phyloP scores from a whole-genome alignment of 2,797 vertebrate genomes.

The Coregonus suidteri region DNA sequence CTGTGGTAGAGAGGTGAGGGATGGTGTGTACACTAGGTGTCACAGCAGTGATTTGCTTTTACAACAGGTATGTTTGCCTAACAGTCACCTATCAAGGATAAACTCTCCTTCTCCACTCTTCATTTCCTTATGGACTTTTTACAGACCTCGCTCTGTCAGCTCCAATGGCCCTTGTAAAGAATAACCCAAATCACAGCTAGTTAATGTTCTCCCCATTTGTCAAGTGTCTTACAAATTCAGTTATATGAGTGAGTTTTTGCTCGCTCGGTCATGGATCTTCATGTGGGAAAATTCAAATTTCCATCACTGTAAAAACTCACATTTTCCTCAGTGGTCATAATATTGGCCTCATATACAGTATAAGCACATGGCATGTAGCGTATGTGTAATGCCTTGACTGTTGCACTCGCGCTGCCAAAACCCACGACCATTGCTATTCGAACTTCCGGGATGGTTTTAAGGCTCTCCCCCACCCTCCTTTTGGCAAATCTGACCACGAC shows the following conservation, averaged over 20 bases:
- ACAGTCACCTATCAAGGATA: constrained; percentile 56
- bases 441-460: too few species aligned
- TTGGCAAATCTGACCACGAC: too few species aligned
- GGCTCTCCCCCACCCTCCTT: too few species aligned
- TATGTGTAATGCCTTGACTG: constrained; percentile 25
- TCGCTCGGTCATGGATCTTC: background rate
- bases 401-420: too few species aligned
- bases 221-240: constrained; percentile 32
- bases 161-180: constrained; percentile 44
- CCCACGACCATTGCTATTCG: too few species aligned
- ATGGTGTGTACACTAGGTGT: background rate
- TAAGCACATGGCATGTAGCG: constrained; percentile 23
- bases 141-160: constrained; percentile 42
- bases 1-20: constrained; percentile 16
- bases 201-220: constrained; percentile 19
- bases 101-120: constrained; percentile 31
- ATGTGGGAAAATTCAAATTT: constrained; percentile 7
- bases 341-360: constrained; percentile 6
- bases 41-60: constrained; percentile 46
- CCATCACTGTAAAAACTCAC: constrained; percentile 23
- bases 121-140: constrained; percentile 53
- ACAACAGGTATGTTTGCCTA: constrained; percentile 55
- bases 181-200: constrained; percentile 33
- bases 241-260: constrained; percentile 23
- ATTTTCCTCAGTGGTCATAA: constrained; percentile 21